A percentile compares a stretch with the other conserved stretches of the same genome.
Conservation (phyloP, 35 echinoderm and acorn worm genomes). For the Lytechinus pictus region DNA sequence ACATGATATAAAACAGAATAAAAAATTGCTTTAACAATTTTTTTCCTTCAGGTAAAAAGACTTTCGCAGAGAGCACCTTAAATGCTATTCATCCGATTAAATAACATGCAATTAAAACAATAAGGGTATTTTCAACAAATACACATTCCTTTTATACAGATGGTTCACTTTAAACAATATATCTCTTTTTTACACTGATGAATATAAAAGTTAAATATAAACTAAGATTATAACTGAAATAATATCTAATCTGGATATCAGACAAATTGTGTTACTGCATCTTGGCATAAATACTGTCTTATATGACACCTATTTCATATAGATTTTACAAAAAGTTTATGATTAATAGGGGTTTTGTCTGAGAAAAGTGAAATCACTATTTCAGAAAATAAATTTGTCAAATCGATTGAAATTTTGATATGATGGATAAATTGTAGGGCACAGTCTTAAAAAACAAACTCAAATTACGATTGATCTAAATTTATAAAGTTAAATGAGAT, state of each 20-base stretch:
- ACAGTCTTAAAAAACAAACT: too few relatives aligned
- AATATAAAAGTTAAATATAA: not conserved
- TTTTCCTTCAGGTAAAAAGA: not conserved
- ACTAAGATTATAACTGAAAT: not conserved
- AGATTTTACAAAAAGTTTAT: not conserved
- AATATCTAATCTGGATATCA: not conserved
- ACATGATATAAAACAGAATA: not conserved
- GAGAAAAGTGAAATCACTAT: too few relatives aligned
- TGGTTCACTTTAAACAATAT: not conserved
- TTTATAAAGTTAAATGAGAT: too few relatives aligned
- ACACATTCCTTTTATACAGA: not conserved
- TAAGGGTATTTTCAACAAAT: not conserved
- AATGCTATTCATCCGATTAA: slow-evolving; percentile 1
- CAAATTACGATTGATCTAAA: too few relatives aligned
- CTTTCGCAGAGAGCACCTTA: not conserved
- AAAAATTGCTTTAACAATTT: too few relatives aligned
- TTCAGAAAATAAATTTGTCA: too few relatives aligned
- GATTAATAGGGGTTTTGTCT: not conserved
- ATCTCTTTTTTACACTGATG: not conserved
- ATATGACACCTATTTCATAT: too few relatives aligned
- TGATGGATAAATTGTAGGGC: too few relatives aligned
- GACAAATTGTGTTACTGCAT: not conserved
- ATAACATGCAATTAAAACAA: not conserved
- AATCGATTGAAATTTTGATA: too few relatives aligned
- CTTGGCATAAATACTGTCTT: too few relatives aligned